phyloP scores from a whole-genome alignment of 2,888 invertebrate species.

The Pollenia labialis region DNA sequence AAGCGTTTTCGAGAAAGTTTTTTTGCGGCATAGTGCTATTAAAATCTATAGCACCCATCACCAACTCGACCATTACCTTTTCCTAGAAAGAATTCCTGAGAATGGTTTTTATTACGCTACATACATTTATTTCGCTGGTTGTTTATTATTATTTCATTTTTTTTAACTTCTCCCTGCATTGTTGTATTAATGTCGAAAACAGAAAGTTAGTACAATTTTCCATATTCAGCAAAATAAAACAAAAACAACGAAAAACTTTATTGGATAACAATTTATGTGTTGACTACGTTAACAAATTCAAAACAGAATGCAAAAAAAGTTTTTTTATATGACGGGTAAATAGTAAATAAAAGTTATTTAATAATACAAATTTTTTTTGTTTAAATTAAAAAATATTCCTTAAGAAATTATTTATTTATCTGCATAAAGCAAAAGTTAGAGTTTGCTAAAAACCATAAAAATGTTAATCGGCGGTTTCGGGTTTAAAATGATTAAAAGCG shows the following conservation, averaged over 20 bases:
- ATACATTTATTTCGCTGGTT: not conserved
- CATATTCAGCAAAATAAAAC: conserved; percentile 45
- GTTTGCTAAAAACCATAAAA: too few species aligned
- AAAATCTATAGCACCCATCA: too few species aligned
- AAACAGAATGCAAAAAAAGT: not conserved
- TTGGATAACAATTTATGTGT: conserved; percentile 48
- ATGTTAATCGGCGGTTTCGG: too few species aligned
- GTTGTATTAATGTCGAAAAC: not conserved
- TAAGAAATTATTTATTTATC: too few species aligned
- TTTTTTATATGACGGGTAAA: conserved; percentile 8
- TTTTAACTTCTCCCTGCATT: not conserved
- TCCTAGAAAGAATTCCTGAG: not conserved
- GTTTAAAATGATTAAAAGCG: too few species aligned
- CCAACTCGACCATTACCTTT: not conserved
- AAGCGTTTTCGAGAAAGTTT: too few species aligned
- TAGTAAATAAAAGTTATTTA: not conserved
- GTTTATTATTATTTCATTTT: conserved; percentile 29
- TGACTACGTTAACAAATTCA: conserved; percentile 47
- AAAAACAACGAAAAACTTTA: conserved; percentile 4
- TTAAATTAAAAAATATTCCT: too few species aligned
- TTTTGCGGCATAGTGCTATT: too few species aligned
- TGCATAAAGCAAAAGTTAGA: too few species aligned
- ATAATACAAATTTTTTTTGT: not conserved
- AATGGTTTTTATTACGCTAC: not conserved
- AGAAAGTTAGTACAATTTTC: conserved; percentile 25